phyloP scores from a whole-genome alignment of 1,140 invertebrate genomes.

The Eueides isabella region DNA sequence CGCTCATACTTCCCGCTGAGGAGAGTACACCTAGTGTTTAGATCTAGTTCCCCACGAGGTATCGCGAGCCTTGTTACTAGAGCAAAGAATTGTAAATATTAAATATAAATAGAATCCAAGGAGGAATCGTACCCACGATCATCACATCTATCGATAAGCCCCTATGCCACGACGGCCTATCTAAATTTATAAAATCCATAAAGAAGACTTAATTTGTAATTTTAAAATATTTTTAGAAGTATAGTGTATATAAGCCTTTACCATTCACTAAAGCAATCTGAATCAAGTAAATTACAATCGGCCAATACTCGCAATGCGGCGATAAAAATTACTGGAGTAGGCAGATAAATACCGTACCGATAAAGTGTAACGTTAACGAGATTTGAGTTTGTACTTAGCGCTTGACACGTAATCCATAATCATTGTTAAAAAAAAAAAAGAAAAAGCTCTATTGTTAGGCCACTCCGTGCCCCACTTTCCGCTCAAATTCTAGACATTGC shows the following conservation, averaged over 20 bases:
- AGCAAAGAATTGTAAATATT: too few relatives aligned
- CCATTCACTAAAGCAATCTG: background rate
- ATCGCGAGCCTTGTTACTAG: too few relatives aligned
- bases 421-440: background rate
- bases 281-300: slow-evolving; percentile 7
- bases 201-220: background rate
- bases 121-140: too few relatives aligned
- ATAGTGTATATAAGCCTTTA: background rate
- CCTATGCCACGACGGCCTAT: too few relatives aligned
- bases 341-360: slow-evolving; percentile 8
- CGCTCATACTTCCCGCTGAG: too few relatives aligned
- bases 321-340: background rate
- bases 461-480: too few relatives aligned
- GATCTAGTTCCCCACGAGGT: too few relatives aligned
- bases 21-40: too few relatives aligned
- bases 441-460: too few relatives aligned
- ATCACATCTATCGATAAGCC: too few relatives aligned
- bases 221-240: background rate
- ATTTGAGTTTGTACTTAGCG: background rate
- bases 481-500: too few relatives aligned
- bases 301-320: slow-evolving; percentile 4
- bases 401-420: background rate
- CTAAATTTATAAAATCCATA: background rate
- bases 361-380: background rate
- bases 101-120: too few relatives aligned